These are phyloP conservation scores for Clunio marinus DNA, from an alignment of 2,888 invertebrate species.

Conservation along the genomic window DNA sequence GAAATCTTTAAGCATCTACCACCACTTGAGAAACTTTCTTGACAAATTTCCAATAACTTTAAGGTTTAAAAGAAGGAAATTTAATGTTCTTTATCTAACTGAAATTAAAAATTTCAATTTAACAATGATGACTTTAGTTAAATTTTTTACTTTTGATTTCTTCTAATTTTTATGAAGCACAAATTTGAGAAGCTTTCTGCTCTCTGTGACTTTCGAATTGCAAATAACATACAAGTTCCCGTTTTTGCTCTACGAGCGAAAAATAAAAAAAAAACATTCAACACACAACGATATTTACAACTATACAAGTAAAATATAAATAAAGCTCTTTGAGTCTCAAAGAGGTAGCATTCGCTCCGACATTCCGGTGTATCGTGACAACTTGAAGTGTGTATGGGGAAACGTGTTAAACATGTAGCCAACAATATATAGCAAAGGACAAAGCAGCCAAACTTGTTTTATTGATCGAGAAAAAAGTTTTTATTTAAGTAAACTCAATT, in stretches of 20 bases:
- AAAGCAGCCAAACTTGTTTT: not conserved
- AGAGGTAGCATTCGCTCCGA: not conserved
- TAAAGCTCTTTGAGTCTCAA: too few relatives aligned
- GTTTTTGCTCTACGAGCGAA: not conserved
- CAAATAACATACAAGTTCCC: slow-evolving; percentile 32
- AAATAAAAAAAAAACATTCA: too few relatives aligned
- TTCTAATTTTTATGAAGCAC: slow-evolving; percentile 4
- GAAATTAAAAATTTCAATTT: not conserved
- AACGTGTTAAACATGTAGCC: too few relatives aligned
- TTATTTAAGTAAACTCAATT: too few relatives aligned
- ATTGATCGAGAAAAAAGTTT: not conserved
- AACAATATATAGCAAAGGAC: not conserved
- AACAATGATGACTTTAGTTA: not conserved
- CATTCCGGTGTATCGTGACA: not conserved
- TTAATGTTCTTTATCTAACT: not conserved
- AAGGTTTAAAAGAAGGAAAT: not conserved
- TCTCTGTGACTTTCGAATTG: slow-evolving; percentile 38
- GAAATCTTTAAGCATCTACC: not conserved
- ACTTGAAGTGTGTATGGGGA: not conserved
- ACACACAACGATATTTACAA: too few relatives aligned
- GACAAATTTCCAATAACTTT: not conserved
- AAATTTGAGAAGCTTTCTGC: not conserved
- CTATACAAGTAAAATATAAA: too few relatives aligned
- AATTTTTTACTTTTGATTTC: slow-evolving; percentile 4
- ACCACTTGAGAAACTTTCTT: not conserved